Evolutionary conservation across 2,113 vertebrate species (phyloP), one percentile per base, ranked within the genome.

Genomic region (Pagrus major): DNA sequence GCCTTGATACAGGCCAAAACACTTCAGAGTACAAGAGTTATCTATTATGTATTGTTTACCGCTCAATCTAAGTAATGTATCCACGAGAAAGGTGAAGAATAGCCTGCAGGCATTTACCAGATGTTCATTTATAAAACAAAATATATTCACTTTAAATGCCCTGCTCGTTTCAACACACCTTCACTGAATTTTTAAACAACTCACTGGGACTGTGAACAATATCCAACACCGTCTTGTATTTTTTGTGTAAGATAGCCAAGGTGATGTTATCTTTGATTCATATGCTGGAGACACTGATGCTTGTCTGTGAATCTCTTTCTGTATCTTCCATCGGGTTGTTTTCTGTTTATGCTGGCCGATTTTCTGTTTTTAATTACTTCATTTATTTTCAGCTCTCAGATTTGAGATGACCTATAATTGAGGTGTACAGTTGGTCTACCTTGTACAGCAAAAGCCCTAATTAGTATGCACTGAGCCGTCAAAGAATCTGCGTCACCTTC

Each of bases 391-490:
- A 80, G 76, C 86, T 70, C 59, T 52, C 80, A 82, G 79, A 78
- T 80, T 80, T 68, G 60, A 73, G 67, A 41, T 91, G 91, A 92
- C 85, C 79, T 89, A 81, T 85, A 89, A 91, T 86, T 61, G 41
- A 65, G 33, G 61, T 70, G 68, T 76, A 73, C 63, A 61, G 51
- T 90, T 86, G 76, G 55, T 79, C 42, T 76, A 51, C 27, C 52
- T 35, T 78, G 37, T 31, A 55, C 56, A 66, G 79, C 58, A 65
- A 42, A 83, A 70, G 37, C 56, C 68, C 75, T 89, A 59, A 91
- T 94, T 91, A 71, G 73, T 83, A 94, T 93, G 86, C 85, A 78
- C 71, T 61, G 39, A 83, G 84, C 81, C 46, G 60, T 84, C 72
- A 85, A 73, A 83, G 78, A 83, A 76, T 61, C 46, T 61, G 82